These are phyloP conservation scores for Ichneumoninae sp. DNA, from an alignment of 2,888 invertebrate genomes.

Conservation along the genomic window DNA sequence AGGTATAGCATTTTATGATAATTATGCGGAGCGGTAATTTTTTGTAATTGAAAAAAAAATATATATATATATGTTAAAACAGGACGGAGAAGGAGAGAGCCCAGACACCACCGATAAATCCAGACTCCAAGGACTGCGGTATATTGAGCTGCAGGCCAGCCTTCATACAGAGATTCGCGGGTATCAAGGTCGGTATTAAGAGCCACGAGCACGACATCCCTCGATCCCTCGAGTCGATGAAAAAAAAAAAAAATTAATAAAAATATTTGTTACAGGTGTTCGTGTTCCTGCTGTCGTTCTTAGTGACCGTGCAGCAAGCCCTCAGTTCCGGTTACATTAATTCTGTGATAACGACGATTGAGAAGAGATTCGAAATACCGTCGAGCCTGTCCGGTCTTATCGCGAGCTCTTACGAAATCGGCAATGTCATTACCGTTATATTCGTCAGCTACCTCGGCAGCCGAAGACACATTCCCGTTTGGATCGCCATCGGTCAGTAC, in stretches of 20 bases:
- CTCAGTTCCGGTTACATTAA: conserved; percentile 96
- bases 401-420: conserved; percentile 97
- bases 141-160: conserved; percentile 94
- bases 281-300: conserved; percentile 94
- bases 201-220: not conserved
- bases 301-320: conserved; percentile 96
- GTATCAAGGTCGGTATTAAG: conserved; percentile 89
- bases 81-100: conserved; percentile 82
- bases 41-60: conserved; percentile 9
- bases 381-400: conserved; percentile 96
- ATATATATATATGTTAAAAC: conserved; percentile 36
- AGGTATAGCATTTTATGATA: conserved; percentile 1
- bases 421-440: conserved; percentile 97
- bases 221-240: not conserved
- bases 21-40: not conserved
- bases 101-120: conserved; percentile 82
- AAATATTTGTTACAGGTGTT: conserved; percentile 88
- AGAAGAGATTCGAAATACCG: conserved; percentile 97
- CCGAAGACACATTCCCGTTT: conserved; percentile 95
- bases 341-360: conserved; percentile 98
- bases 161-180: conserved; percentile 94
- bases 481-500: conserved; percentile 93
- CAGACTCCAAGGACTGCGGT: conserved; percentile 93
- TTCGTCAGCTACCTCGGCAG: conserved; percentile 98
- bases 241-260: not conserved